Base-by-base conservation (phyloP, 2,797 vertebrate genomes). In the Pampus argenteus region DNA sequence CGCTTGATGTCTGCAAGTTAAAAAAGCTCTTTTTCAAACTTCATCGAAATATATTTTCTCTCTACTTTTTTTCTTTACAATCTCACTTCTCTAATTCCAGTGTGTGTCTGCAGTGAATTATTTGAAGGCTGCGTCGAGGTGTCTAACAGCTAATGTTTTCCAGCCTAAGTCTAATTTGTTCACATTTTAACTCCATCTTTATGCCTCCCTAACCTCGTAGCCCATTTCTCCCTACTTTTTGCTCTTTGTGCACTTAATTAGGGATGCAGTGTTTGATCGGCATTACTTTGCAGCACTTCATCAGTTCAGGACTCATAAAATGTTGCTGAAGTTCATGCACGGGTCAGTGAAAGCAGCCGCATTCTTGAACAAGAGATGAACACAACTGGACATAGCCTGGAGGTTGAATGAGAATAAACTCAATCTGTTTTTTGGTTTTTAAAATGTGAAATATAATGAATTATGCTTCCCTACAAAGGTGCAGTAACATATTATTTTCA, bases 121-220 rank as follows among this genome's bases (percentile, higher is more conserved):
- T 52, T 70, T 83, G 6, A 63, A 49, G 25, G 66, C 74, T 73
- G 59, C 74, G 64, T 17, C 25, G 61, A 70, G 64, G 66, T 85
- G 61, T 72, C n/a, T 75, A 69, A 81, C 64, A 58, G 71, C 62
- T 69, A 61, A 73, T 83, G 62, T 86, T 83, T 81, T 71, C 49
- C 70, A 82, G 68, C 49, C 74, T n/a, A n/a, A 76, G 69, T 49
- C 74, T 85, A 72, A 82, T 88, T 85, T 79, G 70, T 77, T 80
- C 25, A 15, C 65, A 62, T 69, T 78, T 78, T 74, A 83, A 74
- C 64, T 78, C 74, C 17, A 11, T 70, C 54, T 76, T 77, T 66
- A 76, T 71, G 52, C 44, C 58, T 79, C 68, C 67, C 45, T 50
- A 59, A 58, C 65, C 38, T 58, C n/a, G 29, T 3, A 8, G 48